Evolutionary conservation across 2,888 invertebrate species (phyloP), one percentile per base, ranked within the genome.

Genomic region (Hemithea aestivaria): DNA sequence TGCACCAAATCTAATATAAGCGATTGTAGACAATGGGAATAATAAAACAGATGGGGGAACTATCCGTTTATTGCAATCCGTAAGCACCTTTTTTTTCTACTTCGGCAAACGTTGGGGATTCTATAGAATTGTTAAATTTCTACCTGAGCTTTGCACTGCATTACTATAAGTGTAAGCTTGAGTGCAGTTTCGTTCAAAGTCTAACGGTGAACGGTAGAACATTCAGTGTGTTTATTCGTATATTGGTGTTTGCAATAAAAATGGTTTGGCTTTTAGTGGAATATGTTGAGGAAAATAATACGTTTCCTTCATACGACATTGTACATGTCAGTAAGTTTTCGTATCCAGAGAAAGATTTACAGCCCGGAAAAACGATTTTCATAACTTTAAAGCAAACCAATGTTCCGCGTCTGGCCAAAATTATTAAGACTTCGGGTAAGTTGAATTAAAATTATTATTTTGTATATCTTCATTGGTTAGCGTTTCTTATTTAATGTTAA

Each of bases 191-290:
- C 34, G 27, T 40, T 48, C 44, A 56, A 43, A 45, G 35, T 48
- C 45, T 40, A 46, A 39, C 22, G 21, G 27, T 24, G 29, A 11
- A 31, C 29, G 23, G 48, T 38, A 36, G 20, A 32, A 21, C 10
- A n/a, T 16, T 16, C 16, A 16, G 16, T 5, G 47, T 35, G 24
- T 27, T 12, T 23, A 40, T 27, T 27, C 39, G 35, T 37, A 25
- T 45, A 34, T 27, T 39, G 22, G 20, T n/a, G n/a, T n/a, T n/a
- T n/a, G n/a, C n/a, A 22, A 45, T 35, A 10, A 55, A 41, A 44
- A 79, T 77, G 77, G 51, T 62, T 47, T 81, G 80, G 80, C 45
- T 78, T 5, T 59, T 81, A n/a, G 70, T 80, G 1, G 75, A 79
- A 48, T 80, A 74, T 74, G 53, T 71, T 21, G 72, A 76, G 6